Conservation (phyloP, 2,113 vertebrate genomes). For the Semnopithecus entellus region DNA sequence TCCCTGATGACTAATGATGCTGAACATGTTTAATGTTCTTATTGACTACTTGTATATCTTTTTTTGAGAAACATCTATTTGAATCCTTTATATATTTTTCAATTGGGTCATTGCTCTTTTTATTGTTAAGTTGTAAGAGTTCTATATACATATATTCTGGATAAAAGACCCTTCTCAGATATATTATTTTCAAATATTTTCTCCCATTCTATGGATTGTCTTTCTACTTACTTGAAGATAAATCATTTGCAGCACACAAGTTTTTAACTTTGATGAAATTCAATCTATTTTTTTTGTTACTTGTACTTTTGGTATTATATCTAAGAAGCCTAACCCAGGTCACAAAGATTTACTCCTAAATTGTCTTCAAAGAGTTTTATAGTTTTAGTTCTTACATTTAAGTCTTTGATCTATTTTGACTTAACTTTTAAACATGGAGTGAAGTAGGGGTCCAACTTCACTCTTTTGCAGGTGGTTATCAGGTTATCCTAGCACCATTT, state of each 20-base stretch:
- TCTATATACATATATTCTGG: not conserved
- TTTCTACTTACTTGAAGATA: slow-evolving; percentile 23
- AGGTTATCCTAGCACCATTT: not conserved
- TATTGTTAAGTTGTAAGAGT: slow-evolving; percentile 10
- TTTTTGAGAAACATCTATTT: slow-evolving; percentile 13
- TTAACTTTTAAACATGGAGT: not conserved
- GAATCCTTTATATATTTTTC: slow-evolving; percentile 30
- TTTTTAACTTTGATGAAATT: slow-evolving; percentile 11
- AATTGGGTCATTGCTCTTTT: slow-evolving; percentile 8
- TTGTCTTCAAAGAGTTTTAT: slow-evolving; percentile 42
- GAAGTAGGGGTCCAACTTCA: not conserved
- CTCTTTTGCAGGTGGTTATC: slow-evolving; percentile 12
- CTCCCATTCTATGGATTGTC: not conserved
- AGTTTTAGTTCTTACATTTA: slow-evolving; percentile 17
- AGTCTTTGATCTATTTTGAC: slow-evolving; percentile 2
- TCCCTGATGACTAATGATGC: slow-evolving; percentile 25
- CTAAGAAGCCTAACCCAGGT: not conserved
- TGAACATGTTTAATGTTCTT: slow-evolving; percentile 7
- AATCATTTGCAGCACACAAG: not conserved
- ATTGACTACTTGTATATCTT: slow-evolving; percentile 12
- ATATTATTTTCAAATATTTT: slow-evolving; percentile 34
- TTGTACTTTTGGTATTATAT: slow-evolving; percentile 28
- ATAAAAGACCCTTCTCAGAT: slow-evolving; percentile 3
- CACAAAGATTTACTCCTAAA: slow-evolving; percentile 11
- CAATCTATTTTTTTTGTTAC: slow-evolving; percentile 17